Evolutionary conservation across 2,888 invertebrate genomes (phyloP).

Genomic region (Eutolmus rufibarbis): DNA sequence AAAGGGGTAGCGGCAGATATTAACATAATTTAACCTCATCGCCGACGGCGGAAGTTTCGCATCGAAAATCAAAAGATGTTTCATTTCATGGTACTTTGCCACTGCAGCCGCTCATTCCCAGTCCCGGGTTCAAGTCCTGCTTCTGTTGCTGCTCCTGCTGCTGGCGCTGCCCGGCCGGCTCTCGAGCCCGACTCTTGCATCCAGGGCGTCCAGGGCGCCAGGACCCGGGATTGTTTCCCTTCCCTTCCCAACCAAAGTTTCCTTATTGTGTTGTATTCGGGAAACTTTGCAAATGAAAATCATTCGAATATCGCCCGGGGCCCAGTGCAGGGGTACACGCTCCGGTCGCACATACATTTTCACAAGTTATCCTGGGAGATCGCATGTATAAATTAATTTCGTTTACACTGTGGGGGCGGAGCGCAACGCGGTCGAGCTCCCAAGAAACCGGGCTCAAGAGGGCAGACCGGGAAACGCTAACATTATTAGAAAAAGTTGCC

Average conservation of each 20-base stretch:
- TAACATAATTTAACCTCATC: slow-evolving; percentile 15
- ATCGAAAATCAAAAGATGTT: slow-evolving; percentile 20
- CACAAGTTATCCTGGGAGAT: background rate
- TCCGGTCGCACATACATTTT: background rate
- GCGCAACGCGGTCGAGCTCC: background rate
- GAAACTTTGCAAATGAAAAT: slow-evolving; percentile 14
- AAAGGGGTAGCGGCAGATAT: background rate
- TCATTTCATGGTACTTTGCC: background rate
- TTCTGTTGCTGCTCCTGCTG: background rate
- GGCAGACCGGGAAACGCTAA: background rate
- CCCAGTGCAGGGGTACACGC: background rate
- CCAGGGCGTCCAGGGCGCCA: background rate
- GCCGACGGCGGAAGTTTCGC: background rate
- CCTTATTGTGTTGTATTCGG: background rate
- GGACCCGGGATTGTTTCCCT: background rate
- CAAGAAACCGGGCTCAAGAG: background rate
- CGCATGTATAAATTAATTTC: slow-evolving; percentile 7
- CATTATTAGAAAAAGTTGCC: background rate
- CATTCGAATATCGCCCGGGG: slow-evolving; percentile 5
- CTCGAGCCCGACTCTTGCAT: background rate
- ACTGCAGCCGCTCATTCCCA: slow-evolving; percentile 8
- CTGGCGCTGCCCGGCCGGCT: background rate
- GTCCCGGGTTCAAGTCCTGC: background rate
- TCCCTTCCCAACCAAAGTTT: background rate
- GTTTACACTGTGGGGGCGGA: background rate